Conservation (phyloP, 1,140 invertebrate species). For the Bombus consobrinus region DNA sequence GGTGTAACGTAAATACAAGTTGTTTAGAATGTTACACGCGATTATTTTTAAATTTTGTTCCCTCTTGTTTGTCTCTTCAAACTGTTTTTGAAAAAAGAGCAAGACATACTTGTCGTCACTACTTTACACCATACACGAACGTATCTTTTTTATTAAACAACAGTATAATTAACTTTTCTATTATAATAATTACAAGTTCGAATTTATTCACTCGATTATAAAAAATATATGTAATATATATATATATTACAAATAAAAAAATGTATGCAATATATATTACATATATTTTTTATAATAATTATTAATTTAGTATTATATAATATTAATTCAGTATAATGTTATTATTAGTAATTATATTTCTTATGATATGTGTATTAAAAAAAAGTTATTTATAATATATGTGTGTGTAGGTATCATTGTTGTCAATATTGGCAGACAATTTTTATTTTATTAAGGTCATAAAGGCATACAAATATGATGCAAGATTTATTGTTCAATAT, state of each 20-base stretch:
- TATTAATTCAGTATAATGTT: too few species aligned
- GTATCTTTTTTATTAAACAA: neutral
- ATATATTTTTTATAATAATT: too few species aligned
- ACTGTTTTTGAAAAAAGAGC: neutral
- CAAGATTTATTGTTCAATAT: constrained; percentile 2
- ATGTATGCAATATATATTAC: too few species aligned
- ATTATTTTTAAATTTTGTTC: constrained; percentile 4
- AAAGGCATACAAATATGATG: neutral
- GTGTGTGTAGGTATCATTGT: neutral
- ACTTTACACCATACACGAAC: neutral
- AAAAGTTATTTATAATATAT: too few species aligned
- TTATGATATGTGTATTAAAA: too few species aligned
- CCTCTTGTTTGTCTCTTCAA: neutral
- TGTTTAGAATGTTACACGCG: neutral
- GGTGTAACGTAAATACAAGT: neutral
- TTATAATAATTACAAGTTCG: neutral
- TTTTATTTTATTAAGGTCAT: constrained; percentile 1
- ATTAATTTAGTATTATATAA: too few species aligned
- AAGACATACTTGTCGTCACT: neutral
- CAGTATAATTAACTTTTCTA: neutral
- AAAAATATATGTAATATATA: too few species aligned
- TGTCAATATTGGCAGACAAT: neutral
- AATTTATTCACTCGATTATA: neutral
- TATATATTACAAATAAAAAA: too few species aligned
- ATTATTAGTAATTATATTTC: too few species aligned